A percentile compares a stretch with the other conserved stretches of the same genome.
Conservation (phyloP, 2,797 vertebrate species). For the Crenichthys baileyi region DNA sequence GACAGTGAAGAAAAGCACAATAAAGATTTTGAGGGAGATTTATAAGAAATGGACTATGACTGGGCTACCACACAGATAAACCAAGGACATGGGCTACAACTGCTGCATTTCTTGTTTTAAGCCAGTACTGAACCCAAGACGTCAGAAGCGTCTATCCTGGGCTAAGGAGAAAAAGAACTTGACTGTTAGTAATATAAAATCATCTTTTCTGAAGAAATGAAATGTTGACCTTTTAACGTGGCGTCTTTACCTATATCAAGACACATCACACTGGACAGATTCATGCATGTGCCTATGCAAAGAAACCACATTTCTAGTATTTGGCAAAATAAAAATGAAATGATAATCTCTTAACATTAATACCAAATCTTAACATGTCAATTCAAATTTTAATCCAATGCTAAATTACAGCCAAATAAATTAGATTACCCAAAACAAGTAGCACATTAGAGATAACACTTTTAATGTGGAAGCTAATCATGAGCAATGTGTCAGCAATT, state of each 20-base stretch:
- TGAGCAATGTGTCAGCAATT: neutral
- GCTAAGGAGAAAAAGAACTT: neutral
- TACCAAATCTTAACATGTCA: no score
- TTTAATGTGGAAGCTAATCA: neutral
- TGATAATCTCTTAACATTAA: neutral
- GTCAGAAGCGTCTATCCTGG: neutral
- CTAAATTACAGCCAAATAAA: neutral
- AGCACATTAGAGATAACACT: neutral
- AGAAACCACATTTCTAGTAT: neutral
- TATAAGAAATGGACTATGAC: no score
- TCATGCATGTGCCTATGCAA: neutral
- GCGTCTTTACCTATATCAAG: neutral
- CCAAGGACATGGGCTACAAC: neutral
- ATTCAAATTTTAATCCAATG: neutral
- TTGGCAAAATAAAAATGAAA: neutral
- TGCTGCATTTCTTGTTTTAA: neutral
- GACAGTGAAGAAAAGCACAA: no score
- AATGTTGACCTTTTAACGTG: neutral
- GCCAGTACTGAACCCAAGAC: neutral
- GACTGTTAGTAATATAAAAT: neutral
- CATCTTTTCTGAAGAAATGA: no score
- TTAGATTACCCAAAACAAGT: no score
- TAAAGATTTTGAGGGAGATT: no score
- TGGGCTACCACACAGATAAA: neutral
- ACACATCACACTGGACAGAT: neutral